Conservation (phyloP, 1,140 invertebrate species). For the Eumeta japonica region DNA sequence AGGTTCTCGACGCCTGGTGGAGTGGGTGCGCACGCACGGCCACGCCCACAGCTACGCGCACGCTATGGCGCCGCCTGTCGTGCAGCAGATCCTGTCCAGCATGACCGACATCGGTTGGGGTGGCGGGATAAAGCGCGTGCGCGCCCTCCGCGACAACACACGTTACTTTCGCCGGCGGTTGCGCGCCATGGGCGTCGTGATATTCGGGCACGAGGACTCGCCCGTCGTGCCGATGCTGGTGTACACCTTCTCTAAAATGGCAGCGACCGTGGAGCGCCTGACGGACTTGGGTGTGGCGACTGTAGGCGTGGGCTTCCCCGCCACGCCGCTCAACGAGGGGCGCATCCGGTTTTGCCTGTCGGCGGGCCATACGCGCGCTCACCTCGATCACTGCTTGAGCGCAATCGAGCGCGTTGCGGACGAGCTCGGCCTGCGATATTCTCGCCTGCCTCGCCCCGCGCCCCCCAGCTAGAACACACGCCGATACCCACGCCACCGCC, state of each 20-base stretch:
- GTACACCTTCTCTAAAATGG: slow-evolving; percentile 91
- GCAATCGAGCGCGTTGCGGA: slow-evolving; percentile 71
- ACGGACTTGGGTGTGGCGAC: slow-evolving; percentile 81
- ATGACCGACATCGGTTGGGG: slow-evolving; percentile 62
- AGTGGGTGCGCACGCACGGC: slow-evolving; percentile 76
- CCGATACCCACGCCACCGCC: slow-evolving; percentile 3
- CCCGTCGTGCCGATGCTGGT: slow-evolving; percentile 95
- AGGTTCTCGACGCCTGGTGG: slow-evolving; percentile 70
- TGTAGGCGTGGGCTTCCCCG: slow-evolving; percentile 97
- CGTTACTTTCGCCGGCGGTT: slow-evolving; percentile 60
- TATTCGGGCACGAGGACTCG: slow-evolving; percentile 95
- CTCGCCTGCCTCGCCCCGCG: slow-evolving; percentile 32
- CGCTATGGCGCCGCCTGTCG: slow-evolving; percentile 87
- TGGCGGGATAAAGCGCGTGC: slow-evolving; percentile 19
- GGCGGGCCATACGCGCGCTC: slow-evolving; percentile 93
- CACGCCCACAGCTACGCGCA: slow-evolving; percentile 86
- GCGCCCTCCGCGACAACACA: slow-evolving; percentile 27
- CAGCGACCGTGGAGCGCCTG: slow-evolving; percentile 80
- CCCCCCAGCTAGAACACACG: too few relatives aligned
- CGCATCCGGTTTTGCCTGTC: slow-evolving; percentile 95
- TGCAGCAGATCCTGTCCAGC: slow-evolving; percentile 85
- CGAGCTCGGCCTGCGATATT: slow-evolving; percentile 72
- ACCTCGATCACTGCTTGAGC: slow-evolving; percentile 83
- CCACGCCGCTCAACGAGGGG: slow-evolving; percentile 92
- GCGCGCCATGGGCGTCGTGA: slow-evolving; percentile 89